Evolutionary conservation across 2,888 invertebrate genomes (phyloP).

Genomic region (Suillia variegata): DNA sequence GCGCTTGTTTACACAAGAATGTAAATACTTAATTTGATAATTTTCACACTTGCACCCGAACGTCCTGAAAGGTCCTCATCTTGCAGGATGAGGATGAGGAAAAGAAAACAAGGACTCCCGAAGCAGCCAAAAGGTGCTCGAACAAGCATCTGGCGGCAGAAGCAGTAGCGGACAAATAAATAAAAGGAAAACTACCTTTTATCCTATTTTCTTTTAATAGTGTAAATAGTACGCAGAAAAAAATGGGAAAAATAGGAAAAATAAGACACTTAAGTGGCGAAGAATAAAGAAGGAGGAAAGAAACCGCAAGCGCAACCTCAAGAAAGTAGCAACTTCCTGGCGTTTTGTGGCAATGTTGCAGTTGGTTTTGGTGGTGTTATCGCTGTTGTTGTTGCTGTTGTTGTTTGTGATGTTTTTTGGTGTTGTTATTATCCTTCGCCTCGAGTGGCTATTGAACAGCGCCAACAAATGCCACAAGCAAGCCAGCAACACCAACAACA

Average conservation of each 20-base stretch:
- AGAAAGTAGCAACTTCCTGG: constrained; percentile 15
- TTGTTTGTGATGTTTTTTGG: not conserved
- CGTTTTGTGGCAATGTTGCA: too few relatives aligned
- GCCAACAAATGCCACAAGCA: constrained; percentile 25
- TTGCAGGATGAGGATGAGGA: too few relatives aligned
- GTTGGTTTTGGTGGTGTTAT: too few relatives aligned
- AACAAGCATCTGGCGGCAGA: not conserved
- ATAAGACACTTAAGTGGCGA: constrained; percentile 16
- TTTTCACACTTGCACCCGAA: constrained; percentile 45
- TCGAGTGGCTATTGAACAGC: constrained; percentile 45
- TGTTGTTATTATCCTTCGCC: not conserved
- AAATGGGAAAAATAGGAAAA: constrained; percentile 25
- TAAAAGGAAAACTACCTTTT: too few relatives aligned
- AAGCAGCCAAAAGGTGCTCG: not conserved
- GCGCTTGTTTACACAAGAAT: constrained; percentile 23
- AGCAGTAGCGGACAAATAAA: too few relatives aligned
- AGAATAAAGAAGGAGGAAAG: too few relatives aligned
- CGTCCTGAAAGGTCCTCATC: too few relatives aligned
- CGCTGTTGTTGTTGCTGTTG: too few relatives aligned
- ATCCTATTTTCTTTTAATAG: too few relatives aligned
- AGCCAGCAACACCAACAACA: not conserved
- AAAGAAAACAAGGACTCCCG: too few relatives aligned
- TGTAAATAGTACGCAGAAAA: too few relatives aligned
- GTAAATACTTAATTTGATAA: constrained; percentile 43
- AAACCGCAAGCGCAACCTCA: constrained; percentile 11